phyloP scores from a whole-genome alignment of 2,797 vertebrate genomes.

The Toxotes lorentzi region DNA sequence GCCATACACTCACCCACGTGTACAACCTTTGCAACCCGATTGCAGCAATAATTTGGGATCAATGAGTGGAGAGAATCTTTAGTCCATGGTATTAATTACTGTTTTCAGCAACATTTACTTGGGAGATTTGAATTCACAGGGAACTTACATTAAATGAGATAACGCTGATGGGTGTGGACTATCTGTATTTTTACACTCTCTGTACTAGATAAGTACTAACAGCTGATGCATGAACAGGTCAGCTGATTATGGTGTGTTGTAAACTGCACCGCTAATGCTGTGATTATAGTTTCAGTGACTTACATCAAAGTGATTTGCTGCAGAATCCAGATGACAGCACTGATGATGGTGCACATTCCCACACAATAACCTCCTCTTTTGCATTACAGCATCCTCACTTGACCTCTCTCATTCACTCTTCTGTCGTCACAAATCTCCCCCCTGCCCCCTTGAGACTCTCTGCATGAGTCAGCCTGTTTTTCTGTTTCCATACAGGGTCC shows the following conservation, averaged over 20 bases:
- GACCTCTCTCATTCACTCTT: constrained; percentile 39
- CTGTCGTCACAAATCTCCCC: constrained; percentile 37
- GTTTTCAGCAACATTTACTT: constrained; percentile 4
- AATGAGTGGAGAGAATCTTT: background rate
- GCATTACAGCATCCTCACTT: constrained; percentile 26
- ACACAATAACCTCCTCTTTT: constrained; percentile 15
- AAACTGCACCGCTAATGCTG: constrained; percentile 49
- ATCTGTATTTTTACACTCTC: constrained; percentile 19
- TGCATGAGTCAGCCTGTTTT: constrained; percentile 70
- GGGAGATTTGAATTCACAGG: background rate
- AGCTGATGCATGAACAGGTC: constrained; percentile 40
- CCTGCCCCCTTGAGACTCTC: constrained; percentile 44
- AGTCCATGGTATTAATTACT: background rate
- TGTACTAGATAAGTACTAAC: constrained; percentile 2
- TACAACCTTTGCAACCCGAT: background rate
- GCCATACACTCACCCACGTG: too few species aligned
- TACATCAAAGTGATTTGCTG: constrained; percentile 17
- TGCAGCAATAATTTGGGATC: background rate
- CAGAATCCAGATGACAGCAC: constrained; percentile 20
- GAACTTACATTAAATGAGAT: background rate
- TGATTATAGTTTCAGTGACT: constrained; percentile 40
- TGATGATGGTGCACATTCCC: constrained; percentile 43
- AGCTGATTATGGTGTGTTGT: constrained; percentile 33
- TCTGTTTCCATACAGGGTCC: constrained; percentile 15
- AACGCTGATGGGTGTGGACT: background rate